phyloP scores from a whole-genome alignment of 1,140 invertebrate genomes.

The Ladona fulva region DNA sequence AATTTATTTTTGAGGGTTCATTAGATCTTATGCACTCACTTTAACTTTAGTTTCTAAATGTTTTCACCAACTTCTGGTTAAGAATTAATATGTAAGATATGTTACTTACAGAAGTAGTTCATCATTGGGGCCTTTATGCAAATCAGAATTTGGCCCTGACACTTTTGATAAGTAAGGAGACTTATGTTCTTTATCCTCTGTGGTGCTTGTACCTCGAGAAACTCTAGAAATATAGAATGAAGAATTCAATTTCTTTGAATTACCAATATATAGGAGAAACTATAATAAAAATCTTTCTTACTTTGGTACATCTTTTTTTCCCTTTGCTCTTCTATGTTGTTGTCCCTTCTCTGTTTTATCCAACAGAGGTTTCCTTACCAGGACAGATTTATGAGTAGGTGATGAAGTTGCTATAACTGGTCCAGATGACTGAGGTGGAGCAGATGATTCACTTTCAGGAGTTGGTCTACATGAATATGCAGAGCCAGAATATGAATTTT shows the following conservation, averaged over 20 bases:
- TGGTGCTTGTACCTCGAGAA: constrained; percentile 39
- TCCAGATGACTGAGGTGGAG: constrained; percentile 33
- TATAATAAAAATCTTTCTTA: constrained; percentile 34
- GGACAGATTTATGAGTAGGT: constrained; percentile 35
- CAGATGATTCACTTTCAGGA: constrained; percentile 13
- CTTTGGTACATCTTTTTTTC: constrained; percentile 43
- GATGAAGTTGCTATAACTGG: constrained; percentile 35
- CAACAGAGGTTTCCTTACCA: neutral
- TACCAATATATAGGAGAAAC: neutral
- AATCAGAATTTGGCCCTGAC: constrained; percentile 47
- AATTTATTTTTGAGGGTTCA: too few species aligned
- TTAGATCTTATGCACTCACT: too few species aligned
- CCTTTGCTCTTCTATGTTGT: constrained; percentile 20
- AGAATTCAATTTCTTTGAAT: constrained; percentile 9
- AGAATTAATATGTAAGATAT: too few species aligned
- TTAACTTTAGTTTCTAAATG: too few species aligned
- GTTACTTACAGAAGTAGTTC: constrained; percentile 54
- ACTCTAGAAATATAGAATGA: constrained; percentile 30
- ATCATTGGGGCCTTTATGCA: constrained; percentile 56
- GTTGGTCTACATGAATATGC: constrained; percentile 13
- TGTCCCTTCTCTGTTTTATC: constrained; percentile 13
- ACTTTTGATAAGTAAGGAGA: constrained; percentile 44
- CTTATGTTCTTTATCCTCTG: constrained; percentile 39
- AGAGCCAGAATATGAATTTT: too few species aligned
- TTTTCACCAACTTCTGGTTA: too few species aligned